Conservation (phyloP, 2,888 invertebrate species). For the Mimumesa dahlbomi region DNA sequence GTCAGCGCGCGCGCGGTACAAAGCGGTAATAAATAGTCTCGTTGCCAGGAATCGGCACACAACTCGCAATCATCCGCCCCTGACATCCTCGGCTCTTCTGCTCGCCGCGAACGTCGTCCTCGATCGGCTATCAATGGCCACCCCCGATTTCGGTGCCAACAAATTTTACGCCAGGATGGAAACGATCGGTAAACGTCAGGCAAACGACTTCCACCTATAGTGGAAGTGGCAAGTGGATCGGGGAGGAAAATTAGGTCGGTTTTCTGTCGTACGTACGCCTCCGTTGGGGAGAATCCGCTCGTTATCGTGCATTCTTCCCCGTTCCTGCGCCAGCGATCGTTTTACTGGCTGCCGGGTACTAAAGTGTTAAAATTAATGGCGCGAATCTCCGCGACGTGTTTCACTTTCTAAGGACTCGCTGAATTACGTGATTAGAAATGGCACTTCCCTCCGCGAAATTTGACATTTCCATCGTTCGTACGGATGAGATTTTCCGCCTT, state of each 20-base stretch:
- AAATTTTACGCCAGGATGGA: neutral
- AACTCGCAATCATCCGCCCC: slow-evolving; percentile 6
- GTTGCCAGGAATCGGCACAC: slow-evolving; percentile 37
- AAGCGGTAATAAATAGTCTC: slow-evolving; percentile 30
- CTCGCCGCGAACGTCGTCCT: slow-evolving; percentile 13
- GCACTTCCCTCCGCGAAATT: no score
- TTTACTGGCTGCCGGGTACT: neutral
- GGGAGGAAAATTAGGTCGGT: no score
- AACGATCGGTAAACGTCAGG: neutral
- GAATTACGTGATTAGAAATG: no score
- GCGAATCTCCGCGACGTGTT: neutral
- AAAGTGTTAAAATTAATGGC: neutral
- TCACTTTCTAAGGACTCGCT: neutral
- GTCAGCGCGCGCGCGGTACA: slow-evolving; percentile 30
- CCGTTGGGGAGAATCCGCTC: no score
- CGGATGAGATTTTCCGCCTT: no score
- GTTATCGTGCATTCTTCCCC: no score
- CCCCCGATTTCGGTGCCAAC: slow-evolving; percentile 23
- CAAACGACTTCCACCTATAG: neutral
- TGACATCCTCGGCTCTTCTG: neutral
- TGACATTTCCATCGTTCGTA: no score
- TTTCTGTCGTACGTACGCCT: no score
- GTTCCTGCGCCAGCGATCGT: no score
- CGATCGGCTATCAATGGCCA: slow-evolving; percentile 21
- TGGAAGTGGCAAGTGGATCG: no score